Conservation (phyloP, 2,113 vertebrate species). For the Gnathonemus longibarbis region DNA sequence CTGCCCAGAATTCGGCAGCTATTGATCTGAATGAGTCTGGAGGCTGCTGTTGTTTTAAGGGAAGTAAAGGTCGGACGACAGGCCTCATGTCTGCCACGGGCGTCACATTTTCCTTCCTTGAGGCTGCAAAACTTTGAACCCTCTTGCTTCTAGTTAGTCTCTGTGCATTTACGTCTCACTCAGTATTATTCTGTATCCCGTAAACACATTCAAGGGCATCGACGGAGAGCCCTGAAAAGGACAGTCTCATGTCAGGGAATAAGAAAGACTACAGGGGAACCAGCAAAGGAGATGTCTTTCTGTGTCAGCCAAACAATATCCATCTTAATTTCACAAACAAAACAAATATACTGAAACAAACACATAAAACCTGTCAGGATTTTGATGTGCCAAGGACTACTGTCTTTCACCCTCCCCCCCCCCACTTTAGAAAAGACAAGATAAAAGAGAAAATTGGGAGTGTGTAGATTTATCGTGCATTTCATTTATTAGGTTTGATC, state of each 20-base stretch:
- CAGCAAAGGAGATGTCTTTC: neutral
- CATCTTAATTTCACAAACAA: neutral
- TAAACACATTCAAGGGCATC: constrained; percentile 36
- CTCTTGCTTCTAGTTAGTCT: constrained; percentile 43
- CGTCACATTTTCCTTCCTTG: constrained; percentile 22
- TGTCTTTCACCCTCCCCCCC: neutral
- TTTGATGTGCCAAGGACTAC: neutral
- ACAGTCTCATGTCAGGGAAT: neutral
- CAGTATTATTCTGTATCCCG: constrained; percentile 3
- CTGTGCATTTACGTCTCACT: neutral
- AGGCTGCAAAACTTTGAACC: constrained; percentile 12
- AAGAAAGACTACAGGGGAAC: neutral
- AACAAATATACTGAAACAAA: neutral
- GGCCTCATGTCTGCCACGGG: neutral
- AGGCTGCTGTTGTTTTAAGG: neutral
- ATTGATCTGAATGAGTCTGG: constrained; percentile 5
- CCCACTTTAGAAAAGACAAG: neutral
- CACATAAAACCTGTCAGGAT: neutral
- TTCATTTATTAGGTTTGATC: constrained; percentile 30
- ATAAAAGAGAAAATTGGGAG: neutral
- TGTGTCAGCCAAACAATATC: neutral
- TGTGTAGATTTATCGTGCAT: constrained; percentile 19
- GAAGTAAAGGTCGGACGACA: neutral
- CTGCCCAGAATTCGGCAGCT: neutral
- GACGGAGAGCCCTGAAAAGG: neutral